Evolutionary conservation across 1,140 invertebrate species (phyloP).

Genomic region (Luehdorfia chinensis): DNA sequence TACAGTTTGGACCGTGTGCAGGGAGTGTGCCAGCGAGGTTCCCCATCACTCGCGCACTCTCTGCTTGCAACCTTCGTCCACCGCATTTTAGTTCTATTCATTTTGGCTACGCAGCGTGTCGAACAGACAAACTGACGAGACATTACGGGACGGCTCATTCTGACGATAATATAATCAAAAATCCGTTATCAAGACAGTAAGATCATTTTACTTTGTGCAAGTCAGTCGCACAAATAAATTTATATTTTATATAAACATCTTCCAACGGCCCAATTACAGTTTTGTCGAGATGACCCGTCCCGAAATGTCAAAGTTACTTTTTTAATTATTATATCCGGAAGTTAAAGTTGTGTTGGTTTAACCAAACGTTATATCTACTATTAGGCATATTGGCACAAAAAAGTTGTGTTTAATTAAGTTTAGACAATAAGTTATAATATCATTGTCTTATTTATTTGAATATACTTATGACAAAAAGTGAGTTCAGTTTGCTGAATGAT

Average conservation of each 20-base stretch:
- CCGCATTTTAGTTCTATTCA: no score
- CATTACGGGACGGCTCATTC: constrained; percentile 24
- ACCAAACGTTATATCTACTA: constrained; percentile 70
- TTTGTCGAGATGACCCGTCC: not conserved
- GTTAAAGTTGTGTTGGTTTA: constrained; percentile 58
- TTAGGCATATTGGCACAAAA: constrained; percentile 76
- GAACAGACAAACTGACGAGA: constrained; percentile 20
- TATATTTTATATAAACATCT: constrained; percentile 15
- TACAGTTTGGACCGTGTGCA: constrained; percentile 28
- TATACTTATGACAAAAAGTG: constrained; percentile 76
- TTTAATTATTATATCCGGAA: constrained; percentile 25
- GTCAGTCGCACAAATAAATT: constrained; percentile 14
- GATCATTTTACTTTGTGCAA: constrained; percentile 4
- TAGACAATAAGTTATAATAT: constrained; percentile 76
- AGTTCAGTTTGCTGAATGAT: constrained; percentile 78
- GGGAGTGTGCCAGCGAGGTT: constrained; percentile 43
- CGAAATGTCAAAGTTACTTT: not conserved
- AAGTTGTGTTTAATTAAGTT: constrained; percentile 77
- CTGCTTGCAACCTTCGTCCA: constrained; percentile 26
- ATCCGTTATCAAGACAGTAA: no score
- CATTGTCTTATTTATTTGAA: constrained; percentile 71
- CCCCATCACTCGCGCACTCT: constrained; percentile 49
- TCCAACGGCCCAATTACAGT: not conserved
- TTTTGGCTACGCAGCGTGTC: constrained; percentile 18
- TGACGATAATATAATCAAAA: no score